phyloP scores from a whole-genome alignment of 1,140 invertebrate genomes.

The Brachystomella parvula region DNA sequence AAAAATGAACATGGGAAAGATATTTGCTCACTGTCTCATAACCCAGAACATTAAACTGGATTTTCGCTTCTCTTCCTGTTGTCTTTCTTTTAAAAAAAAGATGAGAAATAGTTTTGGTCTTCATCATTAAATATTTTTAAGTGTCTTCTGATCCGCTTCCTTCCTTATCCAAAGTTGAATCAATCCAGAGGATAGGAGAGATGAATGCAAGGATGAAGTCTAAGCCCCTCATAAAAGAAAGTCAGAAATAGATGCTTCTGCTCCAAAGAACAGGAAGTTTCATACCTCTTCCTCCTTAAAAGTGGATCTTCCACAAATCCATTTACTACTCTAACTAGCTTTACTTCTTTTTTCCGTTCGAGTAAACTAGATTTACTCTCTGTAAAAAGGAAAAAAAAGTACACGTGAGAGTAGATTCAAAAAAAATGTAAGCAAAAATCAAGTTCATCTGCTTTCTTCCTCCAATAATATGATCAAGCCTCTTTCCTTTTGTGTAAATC shows the following conservation, averaged over 20 bases:
- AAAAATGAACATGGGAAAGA: neutral
- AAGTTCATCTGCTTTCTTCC: no score
- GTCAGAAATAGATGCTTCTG: neutral
- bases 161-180: neutral
- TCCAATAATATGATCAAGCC: no score
- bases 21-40: neutral
- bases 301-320: constrained; percentile 27
- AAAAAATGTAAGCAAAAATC: no score
- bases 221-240: neutral
- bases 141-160: neutral
- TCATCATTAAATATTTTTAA: neutral
- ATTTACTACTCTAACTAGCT: constrained; percentile 37
- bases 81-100: neutral
- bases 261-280: neutral
- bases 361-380: neutral
- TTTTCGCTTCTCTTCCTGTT: neutral
- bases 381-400: no score
- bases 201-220: no score
- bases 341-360: constrained; percentile 18
- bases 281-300: neutral
- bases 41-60: neutral
- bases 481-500: no score
- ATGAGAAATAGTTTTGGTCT: neutral
- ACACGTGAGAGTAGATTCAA: no score
- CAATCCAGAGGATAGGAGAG: no score